Base-by-base conservation (phyloP, 2,888 invertebrate species). In the Agonopterix arenella region DNA sequence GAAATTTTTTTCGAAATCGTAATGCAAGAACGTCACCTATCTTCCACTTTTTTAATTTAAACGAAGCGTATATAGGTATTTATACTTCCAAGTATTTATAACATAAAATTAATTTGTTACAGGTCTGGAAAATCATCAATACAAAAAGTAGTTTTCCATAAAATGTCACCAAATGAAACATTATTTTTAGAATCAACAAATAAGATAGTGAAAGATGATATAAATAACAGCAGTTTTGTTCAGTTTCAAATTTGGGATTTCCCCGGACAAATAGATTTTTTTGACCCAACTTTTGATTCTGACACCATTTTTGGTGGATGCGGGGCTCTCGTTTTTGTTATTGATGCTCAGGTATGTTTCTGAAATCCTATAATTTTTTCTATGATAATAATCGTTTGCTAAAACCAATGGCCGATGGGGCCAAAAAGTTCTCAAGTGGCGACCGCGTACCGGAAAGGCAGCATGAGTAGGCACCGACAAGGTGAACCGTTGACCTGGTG, bases 191-290 rank as follows among this genome's bases (percentile, higher is more conserved):
- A 99, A 81, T 98, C 98, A 59, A 99, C 99, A 47, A 98, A 97
- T 79, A 98, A 99, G 91, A 97, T 99, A 62, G 96, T 98, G 2
- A 98, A 98, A 85, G 98, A 99, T 88, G 98, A 98, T 74, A 97
- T 99, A 56, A 97, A 97, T 66, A 98, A 98, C 81, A 92, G 92
- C 62, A 90, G 99, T 68, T 99, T 99, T 91, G 98, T 99, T 47
- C 98, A 99, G 80, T 99, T 99, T 89, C 98, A 99, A 93, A 98
- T 99, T 60, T 98, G 98, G 97, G 99, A 99, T 80, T 98, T 99
- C 82, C 99, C 99, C 4, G 99, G 99, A 1, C 99, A 99, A 84
- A 97, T 99, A 61, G 98, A 99, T 79, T 98, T 98, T 73, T 97
- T 98, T 81, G 98, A 99, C 90, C 95, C 97, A 37, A 94, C 96